These are phyloP conservation scores for Pseudomyrmex dendroicus DNA, from an alignment of 1,140 invertebrate genomes.

Conservation along the genomic window DNA sequence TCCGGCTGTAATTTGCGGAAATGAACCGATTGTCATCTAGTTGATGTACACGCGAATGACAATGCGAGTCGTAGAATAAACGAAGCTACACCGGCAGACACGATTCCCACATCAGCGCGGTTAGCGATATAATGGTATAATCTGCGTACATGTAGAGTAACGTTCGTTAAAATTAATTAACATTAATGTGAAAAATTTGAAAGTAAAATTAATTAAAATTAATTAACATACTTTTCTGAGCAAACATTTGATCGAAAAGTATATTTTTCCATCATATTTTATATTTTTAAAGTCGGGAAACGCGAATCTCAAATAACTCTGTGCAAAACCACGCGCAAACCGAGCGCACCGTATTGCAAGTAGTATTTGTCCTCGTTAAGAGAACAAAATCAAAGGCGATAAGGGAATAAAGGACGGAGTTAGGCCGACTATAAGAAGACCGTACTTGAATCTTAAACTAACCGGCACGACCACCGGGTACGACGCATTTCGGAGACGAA, in stretches of 20 bases:
- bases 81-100: not conserved
- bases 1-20: slow-evolving; percentile 36
- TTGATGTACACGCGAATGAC: slow-evolving; percentile 33
- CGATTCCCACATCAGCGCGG: not conserved
- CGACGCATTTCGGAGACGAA: slow-evolving; percentile 74
- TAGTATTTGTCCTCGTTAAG: slow-evolving; percentile 60
- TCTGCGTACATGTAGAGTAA: not conserved
- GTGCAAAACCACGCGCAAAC: not conserved
- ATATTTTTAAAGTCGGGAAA: not conserved
- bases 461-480: slow-evolving; percentile 58
- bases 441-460: slow-evolving; percentile 69
- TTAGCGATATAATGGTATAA: not conserved
- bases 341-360: slow-evolving; percentile 35
- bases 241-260: not conserved
- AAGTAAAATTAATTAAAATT: not conserved
- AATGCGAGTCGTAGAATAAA: slow-evolving; percentile 6
- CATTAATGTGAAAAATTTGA: not conserved
- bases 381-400: slow-evolving; percentile 53
- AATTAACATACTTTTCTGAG: not conserved
- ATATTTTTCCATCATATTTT: not conserved
- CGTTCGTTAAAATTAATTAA: not conserved
- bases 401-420: slow-evolving; percentile 64
- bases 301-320: not conserved
- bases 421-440: slow-evolving; percentile 48
- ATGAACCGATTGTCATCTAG: slow-evolving; percentile 57